These are phyloP conservation scores for Centrocercus urophasianus DNA, from an alignment of 2,113 vertebrate species.

Conservation along the genomic window DNA sequence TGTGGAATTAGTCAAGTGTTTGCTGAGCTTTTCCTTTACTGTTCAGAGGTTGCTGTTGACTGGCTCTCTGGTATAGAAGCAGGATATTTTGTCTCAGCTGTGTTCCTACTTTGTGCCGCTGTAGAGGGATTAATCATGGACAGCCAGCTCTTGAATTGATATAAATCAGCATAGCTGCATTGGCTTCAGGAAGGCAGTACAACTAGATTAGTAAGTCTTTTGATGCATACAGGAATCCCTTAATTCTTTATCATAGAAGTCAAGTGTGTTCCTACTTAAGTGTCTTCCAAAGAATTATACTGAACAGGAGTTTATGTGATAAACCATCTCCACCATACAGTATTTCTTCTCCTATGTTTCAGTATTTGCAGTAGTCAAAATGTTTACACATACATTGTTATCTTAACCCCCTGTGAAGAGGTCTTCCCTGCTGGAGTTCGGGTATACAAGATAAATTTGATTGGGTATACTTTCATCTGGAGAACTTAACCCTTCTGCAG, in stretches of 20 bases:
- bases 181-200: not conserved
- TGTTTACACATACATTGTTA: slow-evolving; percentile 14
- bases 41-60: not conserved
- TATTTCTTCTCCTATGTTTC: slow-evolving; percentile 22
- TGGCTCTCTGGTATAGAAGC: not conserved
- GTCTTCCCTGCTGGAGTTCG: slow-evolving; percentile 52
- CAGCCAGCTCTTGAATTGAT: not conserved
- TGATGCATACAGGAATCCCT: not conserved
- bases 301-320: not conserved
- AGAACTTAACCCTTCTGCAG: slow-evolving; percentile 55
- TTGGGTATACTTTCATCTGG: slow-evolving; percentile 54
- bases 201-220: not conserved
- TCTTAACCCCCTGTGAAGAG: slow-evolving; percentile 54
- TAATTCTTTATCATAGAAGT: not conserved
- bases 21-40: not conserved
- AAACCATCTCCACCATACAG: not conserved
- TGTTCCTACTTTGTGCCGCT: not conserved
- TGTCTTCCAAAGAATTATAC: not conserved
- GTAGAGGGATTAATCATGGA: not conserved
- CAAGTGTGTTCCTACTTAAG: not conserved
- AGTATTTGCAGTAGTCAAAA: slow-evolving; percentile 29
- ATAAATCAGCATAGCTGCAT: not conserved
- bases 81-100: not conserved
- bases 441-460: slow-evolving; percentile 69
- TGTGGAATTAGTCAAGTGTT: not conserved